These are phyloP conservation scores for Diabrotica undecimpunctata DNA, from an alignment of 1,140 invertebrate genomes.

Conservation along the genomic window DNA sequence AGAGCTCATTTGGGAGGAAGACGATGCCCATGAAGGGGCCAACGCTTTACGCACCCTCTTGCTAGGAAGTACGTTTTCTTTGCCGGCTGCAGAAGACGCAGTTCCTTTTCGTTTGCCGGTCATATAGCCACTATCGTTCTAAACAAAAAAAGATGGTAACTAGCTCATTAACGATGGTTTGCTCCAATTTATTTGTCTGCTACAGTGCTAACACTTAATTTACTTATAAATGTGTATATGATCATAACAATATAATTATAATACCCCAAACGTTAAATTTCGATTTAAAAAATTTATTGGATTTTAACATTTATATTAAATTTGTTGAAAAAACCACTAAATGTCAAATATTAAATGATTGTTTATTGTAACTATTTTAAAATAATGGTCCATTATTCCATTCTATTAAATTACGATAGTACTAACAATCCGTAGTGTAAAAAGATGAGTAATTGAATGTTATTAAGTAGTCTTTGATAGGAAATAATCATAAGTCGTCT, in stretches of 20 bases:
- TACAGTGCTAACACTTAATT: background rate
- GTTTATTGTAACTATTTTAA: too few relatives aligned
- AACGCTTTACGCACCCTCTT: conserved; percentile 74
- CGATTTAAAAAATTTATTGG: background rate
- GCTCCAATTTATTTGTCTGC: background rate
- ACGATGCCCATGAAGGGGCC: conserved; percentile 66
- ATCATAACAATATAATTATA: background rate
- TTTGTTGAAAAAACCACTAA: too few relatives aligned
- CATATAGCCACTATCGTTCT: conserved; percentile 59
- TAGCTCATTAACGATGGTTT: background rate
- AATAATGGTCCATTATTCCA: too few relatives aligned
- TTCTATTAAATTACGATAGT: too few relatives aligned
- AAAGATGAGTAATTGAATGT: too few relatives aligned
- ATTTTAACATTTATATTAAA: too few relatives aligned
- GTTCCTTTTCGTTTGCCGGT: conserved; percentile 52
- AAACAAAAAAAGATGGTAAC: conserved; percentile 37
- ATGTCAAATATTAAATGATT: too few relatives aligned
- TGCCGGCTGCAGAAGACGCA: conserved; percentile 49
- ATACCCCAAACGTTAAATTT: background rate
- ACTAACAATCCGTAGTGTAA: too few relatives aligned
- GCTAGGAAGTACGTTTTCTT: conserved; percentile 65
- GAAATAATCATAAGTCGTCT: too few relatives aligned
- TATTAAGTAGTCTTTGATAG: too few relatives aligned
- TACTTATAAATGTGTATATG: background rate
- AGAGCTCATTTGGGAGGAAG: conserved; percentile 52